Base-by-base conservation (phyloP, 2,113 vertebrate species). In the Aleadryas rufinucha region DNA sequence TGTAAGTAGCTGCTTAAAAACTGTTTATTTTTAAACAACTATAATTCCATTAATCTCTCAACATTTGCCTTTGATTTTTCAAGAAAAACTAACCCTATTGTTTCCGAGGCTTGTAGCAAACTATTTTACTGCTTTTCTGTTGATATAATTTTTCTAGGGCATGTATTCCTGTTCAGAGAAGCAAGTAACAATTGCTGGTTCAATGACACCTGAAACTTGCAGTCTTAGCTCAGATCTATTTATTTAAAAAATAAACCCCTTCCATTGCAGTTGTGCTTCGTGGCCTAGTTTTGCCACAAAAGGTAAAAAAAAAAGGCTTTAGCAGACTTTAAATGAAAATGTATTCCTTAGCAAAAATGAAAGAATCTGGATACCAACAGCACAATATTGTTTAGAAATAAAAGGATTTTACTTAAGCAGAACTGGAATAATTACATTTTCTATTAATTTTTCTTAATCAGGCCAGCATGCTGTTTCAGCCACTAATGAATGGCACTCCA, bases 331-430 rank as follows among this genome's bases (percentile, higher is more conserved):
- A 89, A 85, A 61, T 88, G 63, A 91, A 95, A 95, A 77, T 65
- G 11, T 35, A 69, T 95, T 91, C 50, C 33, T 50, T 66, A 60
- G 37, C 27, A 79, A 69, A 84, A 94, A 72, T 47, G 16, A 90
- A 84, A 74, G 49, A 65, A 80, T 70, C 22, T 31, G 59, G 18
- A 66, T 35, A 54, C n/a, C 14, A 79, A 44, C 14, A 70, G 23
- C 0, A 1, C 18, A 76, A 33, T 4, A 13, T 80, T 69, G 37
- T 89, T 91, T 70, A 35, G 37, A 82, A 92, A 95, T 63, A 9
- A 94, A 89, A 95, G 45, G 42, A 93, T 90, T 95, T 96, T 86
- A 75, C 33, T 88, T 88, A 45, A 42, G 30, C 6, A 69, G 78
- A 84, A 72, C 30, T 72, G 26, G 11, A 91, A 89, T 90, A 75